phyloP scores from a whole-genome alignment of 2,888 invertebrate species.

The Nymphalis c-album region DNA sequence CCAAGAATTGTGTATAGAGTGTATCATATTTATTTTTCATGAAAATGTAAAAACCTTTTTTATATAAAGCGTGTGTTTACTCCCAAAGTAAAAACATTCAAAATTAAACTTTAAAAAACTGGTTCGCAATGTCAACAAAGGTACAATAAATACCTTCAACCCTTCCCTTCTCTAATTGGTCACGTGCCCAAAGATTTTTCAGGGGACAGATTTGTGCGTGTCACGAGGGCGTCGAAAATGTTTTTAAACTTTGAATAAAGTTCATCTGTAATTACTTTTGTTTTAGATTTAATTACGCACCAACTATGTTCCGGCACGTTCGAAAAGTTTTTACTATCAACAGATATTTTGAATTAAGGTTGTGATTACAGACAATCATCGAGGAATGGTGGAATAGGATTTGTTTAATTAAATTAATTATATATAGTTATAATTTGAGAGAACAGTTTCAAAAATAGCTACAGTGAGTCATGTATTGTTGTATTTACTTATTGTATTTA shows the following conservation, averaged over 20 bases:
- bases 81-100: too few relatives aligned
- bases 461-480: too few relatives aligned
- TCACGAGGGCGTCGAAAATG: constrained; percentile 20
- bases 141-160: constrained; percentile 37
- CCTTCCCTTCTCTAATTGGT: constrained; percentile 44
- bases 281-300: constrained; percentile 36
- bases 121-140: constrained; percentile 19
- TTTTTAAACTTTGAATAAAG: constrained; percentile 31
- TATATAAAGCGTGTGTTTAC: too few relatives aligned
- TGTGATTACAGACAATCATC: constrained; percentile 9
- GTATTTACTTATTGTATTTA: too few relatives aligned
- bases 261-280: constrained; percentile 36
- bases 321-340: constrained; percentile 20
- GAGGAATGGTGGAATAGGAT: too few relatives aligned
- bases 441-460: too few relatives aligned
- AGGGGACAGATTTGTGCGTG: constrained; percentile 36
- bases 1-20: too few relatives aligned
- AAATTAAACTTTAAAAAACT: too few relatives aligned
- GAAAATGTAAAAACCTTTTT: too few relatives aligned
- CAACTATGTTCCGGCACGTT: constrained; percentile 33
- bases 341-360: constrained; percentile 23
- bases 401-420: too few relatives aligned
- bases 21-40: too few relatives aligned
- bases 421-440: too few relatives aligned
- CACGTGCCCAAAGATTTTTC: constrained; percentile 44